Conservation (phyloP, 2,797 vertebrate species). For the Poeciliopsis turneri region DNA sequence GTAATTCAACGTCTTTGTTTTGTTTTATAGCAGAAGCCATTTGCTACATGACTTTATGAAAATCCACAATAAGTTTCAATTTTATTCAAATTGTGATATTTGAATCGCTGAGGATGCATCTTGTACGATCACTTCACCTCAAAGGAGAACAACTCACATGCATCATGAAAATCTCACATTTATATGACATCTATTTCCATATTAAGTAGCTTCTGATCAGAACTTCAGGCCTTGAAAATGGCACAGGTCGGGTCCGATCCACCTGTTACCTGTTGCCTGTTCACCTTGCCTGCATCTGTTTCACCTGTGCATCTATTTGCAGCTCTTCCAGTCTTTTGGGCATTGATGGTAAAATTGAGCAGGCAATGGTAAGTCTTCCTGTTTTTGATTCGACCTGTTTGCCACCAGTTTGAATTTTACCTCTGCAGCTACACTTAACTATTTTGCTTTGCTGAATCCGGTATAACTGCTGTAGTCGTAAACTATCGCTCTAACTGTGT, state of each 20-base stretch:
- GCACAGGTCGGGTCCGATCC: neutral
- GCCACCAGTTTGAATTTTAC: neutral
- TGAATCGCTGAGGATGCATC: neutral
- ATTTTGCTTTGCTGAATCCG: neutral
- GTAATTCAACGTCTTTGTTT: neutral
- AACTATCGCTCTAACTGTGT: neutral
- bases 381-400: neutral
- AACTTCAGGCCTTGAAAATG: neutral
- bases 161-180: neutral
- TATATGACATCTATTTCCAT: neutral
- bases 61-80: neutral
- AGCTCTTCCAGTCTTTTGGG: conserved; percentile 81
- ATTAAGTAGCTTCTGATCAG: neutral
- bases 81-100: too few species aligned
- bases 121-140: neutral
- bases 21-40: neutral
- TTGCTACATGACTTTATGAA: neutral
- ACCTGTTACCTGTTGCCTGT: neutral
- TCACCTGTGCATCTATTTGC: conserved; percentile 20
- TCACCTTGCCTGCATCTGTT: conserved; percentile 3
- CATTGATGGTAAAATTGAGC: conserved; percentile 91
- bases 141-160: neutral
- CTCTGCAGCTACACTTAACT: neutral
- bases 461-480: neutral
- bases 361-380: conserved; percentile 84